Evolutionary conservation across 2,797 vertebrate genomes (phyloP).

Genomic region (Nyctalus aviator): DNA sequence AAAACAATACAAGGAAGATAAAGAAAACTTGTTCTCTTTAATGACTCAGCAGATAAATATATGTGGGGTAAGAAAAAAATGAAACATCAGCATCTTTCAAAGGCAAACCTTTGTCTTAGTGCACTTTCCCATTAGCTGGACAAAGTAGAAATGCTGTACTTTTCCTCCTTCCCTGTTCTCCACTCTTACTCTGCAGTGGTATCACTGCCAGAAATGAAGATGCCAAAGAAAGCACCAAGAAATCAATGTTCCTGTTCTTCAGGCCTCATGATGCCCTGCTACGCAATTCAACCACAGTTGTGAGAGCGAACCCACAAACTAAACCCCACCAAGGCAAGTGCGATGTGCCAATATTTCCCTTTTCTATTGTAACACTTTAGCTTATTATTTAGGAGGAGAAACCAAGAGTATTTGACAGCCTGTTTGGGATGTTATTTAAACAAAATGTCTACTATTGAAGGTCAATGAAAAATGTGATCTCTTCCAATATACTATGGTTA

Average conservation of each 20-base stretch:
- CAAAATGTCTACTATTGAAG: neutral
- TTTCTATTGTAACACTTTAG: neutral
- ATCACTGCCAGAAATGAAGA: slow-evolving; percentile 79
- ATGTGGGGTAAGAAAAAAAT: slow-evolving; percentile 62
- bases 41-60: slow-evolving; percentile 84
- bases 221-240: slow-evolving; percentile 74
- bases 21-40: slow-evolving; percentile 75
- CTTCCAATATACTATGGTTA: neutral
- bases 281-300: slow-evolving; percentile 17
- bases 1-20: slow-evolving; percentile 72
- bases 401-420: neutral
- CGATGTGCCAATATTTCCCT: neutral
- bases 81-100: slow-evolving; percentile 84
- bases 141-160: slow-evolving; percentile 84
- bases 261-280: slow-evolving; percentile 8
- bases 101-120: slow-evolving; percentile 84
- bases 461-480: neutral
- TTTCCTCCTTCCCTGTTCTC: slow-evolving; percentile 50
- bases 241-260: slow-evolving; percentile 71
- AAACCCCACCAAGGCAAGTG: neutral
- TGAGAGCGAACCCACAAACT: slow-evolving; percentile 53
- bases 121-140: slow-evolving; percentile 87
- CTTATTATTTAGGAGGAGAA: neutral
- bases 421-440: neutral
- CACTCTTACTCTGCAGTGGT: slow-evolving; percentile 70